Conservation (phyloP, 2,113 vertebrate species). For the Mirza zaza region DNA sequence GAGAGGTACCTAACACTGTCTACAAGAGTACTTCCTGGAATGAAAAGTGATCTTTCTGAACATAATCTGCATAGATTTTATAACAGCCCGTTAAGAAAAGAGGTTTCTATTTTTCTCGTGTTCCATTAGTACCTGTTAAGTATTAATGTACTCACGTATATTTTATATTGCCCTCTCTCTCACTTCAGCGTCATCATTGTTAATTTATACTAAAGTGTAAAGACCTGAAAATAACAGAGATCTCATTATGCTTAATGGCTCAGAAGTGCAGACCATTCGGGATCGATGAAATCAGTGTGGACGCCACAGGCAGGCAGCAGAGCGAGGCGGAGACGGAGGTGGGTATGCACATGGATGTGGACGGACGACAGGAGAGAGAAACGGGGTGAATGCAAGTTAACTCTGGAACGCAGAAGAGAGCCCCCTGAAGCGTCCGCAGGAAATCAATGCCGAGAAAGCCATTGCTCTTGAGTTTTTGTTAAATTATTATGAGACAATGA, state of each 20-base stretch:
- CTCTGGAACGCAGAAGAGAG: neutral
- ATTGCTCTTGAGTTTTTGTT: neutral
- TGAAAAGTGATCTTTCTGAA: neutral
- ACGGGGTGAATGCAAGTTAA: accelerated
- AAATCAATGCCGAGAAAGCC: neutral
- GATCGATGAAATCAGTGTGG: neutral
- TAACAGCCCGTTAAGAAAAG: neutral
- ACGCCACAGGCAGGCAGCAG: neutral
- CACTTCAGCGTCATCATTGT: neutral
- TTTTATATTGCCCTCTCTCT: neutral
- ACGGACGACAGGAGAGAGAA: accelerated
- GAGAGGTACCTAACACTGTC: neutral
- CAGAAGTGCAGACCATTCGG: neutral
- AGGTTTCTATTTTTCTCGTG: accelerated
- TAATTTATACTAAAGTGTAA: neutral
- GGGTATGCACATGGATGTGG: accelerated
- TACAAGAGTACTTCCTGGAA: neutral
- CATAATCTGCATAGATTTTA: neutral
- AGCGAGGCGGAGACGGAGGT: too few species aligned
- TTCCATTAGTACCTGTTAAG: neutral
- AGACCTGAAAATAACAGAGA: neutral
- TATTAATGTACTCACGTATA: neutral
- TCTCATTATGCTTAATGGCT: neutral
- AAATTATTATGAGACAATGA: neutral
- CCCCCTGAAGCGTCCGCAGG: neutral